phyloP scores from a whole-genome alignment of 2,797 vertebrate genomes.

The Vireo griseus region DNA sequence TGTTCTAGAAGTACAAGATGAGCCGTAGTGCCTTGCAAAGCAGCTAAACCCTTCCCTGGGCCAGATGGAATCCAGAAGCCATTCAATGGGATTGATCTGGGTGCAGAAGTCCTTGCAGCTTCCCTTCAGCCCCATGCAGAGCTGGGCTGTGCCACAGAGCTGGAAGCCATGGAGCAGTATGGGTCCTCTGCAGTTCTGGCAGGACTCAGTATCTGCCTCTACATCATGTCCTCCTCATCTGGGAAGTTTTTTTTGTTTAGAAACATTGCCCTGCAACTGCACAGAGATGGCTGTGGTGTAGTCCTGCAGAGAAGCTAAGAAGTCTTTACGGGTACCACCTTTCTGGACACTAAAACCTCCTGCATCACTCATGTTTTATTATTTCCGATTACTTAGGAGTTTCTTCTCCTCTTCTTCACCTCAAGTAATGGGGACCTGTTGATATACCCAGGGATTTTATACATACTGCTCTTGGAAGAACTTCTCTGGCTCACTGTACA shows the following conservation, averaged over 20 bases:
- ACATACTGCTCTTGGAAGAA: neutral
- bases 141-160: neutral
- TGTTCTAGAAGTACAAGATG: neutral
- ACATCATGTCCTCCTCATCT: neutral
- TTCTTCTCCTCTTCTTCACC: neutral
- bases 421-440: neutral
- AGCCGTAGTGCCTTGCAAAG: neutral
- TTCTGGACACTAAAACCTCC: neutral
- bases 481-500: neutral
- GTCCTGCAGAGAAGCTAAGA: neutral
- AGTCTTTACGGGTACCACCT: neutral
- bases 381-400: neutral
- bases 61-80: neutral
- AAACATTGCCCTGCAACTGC: neutral
- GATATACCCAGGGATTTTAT: neutral
- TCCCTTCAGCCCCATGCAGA: fast-evolving
- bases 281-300: fast-evolving
- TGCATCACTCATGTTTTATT: neutral
- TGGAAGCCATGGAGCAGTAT: fast-evolving
- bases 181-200: neutral
- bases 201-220: neutral
- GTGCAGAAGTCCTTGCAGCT: neutral
- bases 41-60: neutral
- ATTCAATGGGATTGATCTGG: neutral
- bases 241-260: neutral